A percentile compares a stretch with the other conserved stretches of the same genome.
Evolutionary conservation across 2,797 vertebrate genomes (phyloP).

Genomic region (Hydrolagus colliei): DNA sequence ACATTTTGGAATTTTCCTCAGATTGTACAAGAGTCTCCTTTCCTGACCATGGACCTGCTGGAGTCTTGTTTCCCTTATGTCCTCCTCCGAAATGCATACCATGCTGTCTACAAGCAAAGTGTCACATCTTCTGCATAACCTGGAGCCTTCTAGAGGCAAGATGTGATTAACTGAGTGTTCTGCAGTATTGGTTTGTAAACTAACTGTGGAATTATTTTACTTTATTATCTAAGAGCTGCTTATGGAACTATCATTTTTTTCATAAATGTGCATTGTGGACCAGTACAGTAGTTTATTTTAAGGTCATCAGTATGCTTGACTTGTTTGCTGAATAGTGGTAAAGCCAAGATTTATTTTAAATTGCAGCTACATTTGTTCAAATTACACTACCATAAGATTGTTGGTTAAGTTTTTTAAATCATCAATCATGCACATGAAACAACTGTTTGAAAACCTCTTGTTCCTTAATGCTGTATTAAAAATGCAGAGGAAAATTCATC

Average conservation of each 20-base stretch:
- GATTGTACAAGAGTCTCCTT: constrained; percentile 97
- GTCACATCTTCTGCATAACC: constrained; percentile 76
- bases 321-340: constrained; percentile 56
- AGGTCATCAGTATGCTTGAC: constrained; percentile 65
- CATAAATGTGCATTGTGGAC: constrained; percentile 62
- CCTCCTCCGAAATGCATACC: constrained; percentile 93
- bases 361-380: constrained; percentile 51
- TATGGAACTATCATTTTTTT: constrained; percentile 64
- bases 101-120: constrained; percentile 95
- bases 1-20: constrained; percentile 50
- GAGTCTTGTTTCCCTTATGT: constrained; percentile 98
- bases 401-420: constrained; percentile 52
- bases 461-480: constrained; percentile 71
- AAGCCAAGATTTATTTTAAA: constrained; percentile 44
- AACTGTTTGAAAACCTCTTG: constrained; percentile 46
- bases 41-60: constrained; percentile 97
- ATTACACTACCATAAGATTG: constrained; percentile 63
- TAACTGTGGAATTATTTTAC: constrained; percentile 65
- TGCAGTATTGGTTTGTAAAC: constrained; percentile 53
- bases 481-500: constrained; percentile 61
- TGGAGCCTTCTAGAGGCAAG: constrained; percentile 48
- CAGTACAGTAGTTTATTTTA: constrained; percentile 64
- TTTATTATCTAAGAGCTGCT: constrained; percentile 64
- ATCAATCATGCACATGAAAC: constrained; percentile 59
- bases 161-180: constrained; percentile 54